These are phyloP conservation scores for Noctilio leporinus DNA, from an alignment of 2,113 vertebrate genomes.

Conservation along the genomic window DNA sequence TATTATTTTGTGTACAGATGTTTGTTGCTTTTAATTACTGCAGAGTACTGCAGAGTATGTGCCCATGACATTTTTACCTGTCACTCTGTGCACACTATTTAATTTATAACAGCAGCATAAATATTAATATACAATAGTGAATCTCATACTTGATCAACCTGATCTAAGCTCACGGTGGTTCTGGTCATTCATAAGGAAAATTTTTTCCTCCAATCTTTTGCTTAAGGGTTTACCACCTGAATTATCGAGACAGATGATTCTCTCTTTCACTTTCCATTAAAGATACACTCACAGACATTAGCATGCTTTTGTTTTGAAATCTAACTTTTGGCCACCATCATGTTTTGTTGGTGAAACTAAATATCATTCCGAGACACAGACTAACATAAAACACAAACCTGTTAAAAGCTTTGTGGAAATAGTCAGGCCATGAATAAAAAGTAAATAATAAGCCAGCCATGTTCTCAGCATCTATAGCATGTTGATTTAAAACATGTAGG, in stretches of 20 bases:
- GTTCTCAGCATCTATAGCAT: neutral
- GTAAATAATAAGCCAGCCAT: neutral
- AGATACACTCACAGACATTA: neutral
- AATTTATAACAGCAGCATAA: neutral
- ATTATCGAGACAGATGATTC: neutral
- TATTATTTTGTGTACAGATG: neutral
- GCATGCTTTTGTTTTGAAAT: conserved; percentile 34
- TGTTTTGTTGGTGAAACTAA: conserved; percentile 15
- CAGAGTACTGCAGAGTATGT: neutral
- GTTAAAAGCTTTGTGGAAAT: neutral
- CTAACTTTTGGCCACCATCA: neutral
- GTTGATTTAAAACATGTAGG: conserved; percentile 35
- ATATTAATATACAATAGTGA: neutral
- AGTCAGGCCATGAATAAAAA: neutral
- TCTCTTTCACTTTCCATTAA: conserved; percentile 44
- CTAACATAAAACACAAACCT: neutral
- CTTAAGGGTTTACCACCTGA: neutral
- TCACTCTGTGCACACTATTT: neutral
- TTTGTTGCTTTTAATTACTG: neutral
- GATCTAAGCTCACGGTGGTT: neutral
- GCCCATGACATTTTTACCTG: neutral
- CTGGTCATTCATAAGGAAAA: neutral
- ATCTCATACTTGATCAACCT: neutral
- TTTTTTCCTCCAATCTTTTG: neutral
- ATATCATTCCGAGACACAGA: neutral